Evolutionary conservation across 2,888 invertebrate genomes (phyloP).

Genomic region (Lasioglossum villosulum): DNA sequence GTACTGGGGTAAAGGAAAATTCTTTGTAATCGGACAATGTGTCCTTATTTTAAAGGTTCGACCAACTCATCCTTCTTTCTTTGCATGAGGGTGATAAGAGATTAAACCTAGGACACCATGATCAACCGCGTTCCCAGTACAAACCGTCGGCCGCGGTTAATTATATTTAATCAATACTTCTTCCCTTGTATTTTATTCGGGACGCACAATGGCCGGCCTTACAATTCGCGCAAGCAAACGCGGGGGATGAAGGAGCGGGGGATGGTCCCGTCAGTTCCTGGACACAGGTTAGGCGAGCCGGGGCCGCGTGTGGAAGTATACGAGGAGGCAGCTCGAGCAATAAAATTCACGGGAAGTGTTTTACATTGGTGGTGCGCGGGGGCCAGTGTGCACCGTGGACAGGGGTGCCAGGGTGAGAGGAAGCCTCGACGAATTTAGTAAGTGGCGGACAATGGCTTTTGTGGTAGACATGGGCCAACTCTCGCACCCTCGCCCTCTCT

Average conservation of each 20-base stretch:
- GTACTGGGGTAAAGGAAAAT: neutral
- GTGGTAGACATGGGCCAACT: constrained; percentile 81
- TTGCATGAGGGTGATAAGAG: neutral
- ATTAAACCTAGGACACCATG: neutral
- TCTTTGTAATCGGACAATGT: neutral
- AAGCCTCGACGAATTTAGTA: constrained; percentile 81
- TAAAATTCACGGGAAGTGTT: constrained; percentile 83
- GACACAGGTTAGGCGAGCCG: constrained; percentile 62
- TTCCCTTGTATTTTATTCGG: constrained; percentile 8
- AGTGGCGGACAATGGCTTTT: constrained; percentile 80
- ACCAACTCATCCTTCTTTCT: neutral
- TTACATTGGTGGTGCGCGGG: constrained; percentile 77
- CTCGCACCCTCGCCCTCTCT: constrained; percentile 58
- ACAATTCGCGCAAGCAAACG: constrained; percentile 41
- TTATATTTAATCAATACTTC: constrained; percentile 8
- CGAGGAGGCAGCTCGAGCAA: constrained; percentile 73
- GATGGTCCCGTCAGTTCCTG: constrained; percentile 53
- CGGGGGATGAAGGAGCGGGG: neutral
- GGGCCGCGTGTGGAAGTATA: constrained; percentile 58
- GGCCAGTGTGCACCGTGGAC: constrained; percentile 55
- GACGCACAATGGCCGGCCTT: constrained; percentile 44
- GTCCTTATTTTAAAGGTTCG: neutral
- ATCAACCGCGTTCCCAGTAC: neutral
- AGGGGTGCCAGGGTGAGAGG: constrained; percentile 62
- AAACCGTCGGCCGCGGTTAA: neutral